A percentile compares a stretch with the other conserved stretches of the same genome.
Evolutionary conservation across 1,140 invertebrate species (phyloP).

Genomic region (Rhyzopertha dominica): DNA sequence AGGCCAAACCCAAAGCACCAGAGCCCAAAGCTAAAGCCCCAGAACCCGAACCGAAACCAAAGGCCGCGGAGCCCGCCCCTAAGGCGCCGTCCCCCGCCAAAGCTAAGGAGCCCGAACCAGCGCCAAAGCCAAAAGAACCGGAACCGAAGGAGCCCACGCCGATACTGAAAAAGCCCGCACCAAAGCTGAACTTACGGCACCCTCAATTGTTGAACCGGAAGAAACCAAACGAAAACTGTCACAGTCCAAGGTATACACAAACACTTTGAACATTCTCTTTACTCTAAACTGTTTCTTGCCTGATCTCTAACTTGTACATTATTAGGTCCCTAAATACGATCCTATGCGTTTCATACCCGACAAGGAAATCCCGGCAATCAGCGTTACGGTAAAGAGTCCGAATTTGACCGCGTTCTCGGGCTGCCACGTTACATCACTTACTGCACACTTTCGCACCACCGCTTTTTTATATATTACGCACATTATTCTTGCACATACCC

Average conservation of each 20-base stretch:
- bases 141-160: constrained; percentile 12
- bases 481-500: too few relatives aligned
- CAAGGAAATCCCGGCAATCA: constrained; percentile 8
- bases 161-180: constrained; percentile 21
- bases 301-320: neutral
- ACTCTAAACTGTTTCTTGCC: constrained; percentile 9
- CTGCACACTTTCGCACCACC: too few relatives aligned
- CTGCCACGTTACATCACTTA: too few relatives aligned
- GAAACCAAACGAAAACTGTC: constrained; percentile 19
- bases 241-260: constrained; percentile 26
- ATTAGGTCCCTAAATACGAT: constrained; percentile 27
- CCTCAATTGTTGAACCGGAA: constrained; percentile 27
- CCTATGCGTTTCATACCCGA: constrained; percentile 38
- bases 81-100: constrained; percentile 36
- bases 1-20: constrained; percentile 5
- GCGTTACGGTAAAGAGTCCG: too few relatives aligned
- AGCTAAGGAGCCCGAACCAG: constrained; percentile 18
- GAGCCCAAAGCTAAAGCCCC: constrained; percentile 23
- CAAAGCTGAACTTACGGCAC: constrained; percentile 22
- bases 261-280: constrained; percentile 13
- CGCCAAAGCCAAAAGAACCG: constrained; percentile 24
- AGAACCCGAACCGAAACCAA: constrained; percentile 32
- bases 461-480: too few relatives aligned
- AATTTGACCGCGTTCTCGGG: too few relatives aligned
- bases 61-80: constrained; percentile 13